phyloP scores from a whole-genome alignment of 92 coral and sea anemone species.

The Palythoa grandiflora region DNA sequence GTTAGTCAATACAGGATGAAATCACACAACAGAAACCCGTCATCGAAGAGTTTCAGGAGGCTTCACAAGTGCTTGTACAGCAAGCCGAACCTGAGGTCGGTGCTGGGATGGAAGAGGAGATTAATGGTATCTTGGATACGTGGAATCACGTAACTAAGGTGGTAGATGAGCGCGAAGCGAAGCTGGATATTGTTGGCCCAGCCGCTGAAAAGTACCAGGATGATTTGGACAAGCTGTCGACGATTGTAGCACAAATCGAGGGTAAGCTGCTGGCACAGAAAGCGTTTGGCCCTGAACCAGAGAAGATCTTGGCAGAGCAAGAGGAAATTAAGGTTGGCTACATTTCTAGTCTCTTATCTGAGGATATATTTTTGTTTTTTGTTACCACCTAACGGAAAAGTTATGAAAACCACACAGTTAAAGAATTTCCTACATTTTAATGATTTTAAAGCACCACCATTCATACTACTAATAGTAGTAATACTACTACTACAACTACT shows the following conservation, averaged over 20 bases:
- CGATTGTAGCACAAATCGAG: slow-evolving; percentile 76
- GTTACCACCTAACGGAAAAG: too few species aligned
- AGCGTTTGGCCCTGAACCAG: slow-evolving; percentile 92
- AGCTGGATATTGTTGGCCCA: slow-evolving; percentile 49
- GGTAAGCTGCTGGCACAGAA: slow-evolving; percentile 73
- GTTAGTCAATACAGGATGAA: slow-evolving; percentile 71
- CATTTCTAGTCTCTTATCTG: background rate
- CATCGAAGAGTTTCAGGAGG: slow-evolving; percentile 83
- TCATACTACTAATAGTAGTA: background rate
- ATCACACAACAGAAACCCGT: slow-evolving; percentile 76
- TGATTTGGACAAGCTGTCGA: slow-evolving; percentile 76
- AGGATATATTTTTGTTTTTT: background rate
- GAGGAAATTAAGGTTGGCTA: slow-evolving; percentile 74
- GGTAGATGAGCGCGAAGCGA: slow-evolving; percentile 72
- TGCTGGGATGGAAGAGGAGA: slow-evolving; percentile 75
- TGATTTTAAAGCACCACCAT: background rate
- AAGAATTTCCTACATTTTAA: background rate
- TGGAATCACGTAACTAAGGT: slow-evolving; percentile 80
- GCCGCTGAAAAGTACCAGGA: slow-evolving; percentile 79
- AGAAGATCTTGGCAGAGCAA: slow-evolving; percentile 70
- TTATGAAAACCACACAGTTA: background rate
- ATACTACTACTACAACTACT: background rate
- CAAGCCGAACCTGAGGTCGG: slow-evolving; percentile 80
- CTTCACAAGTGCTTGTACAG: slow-evolving; percentile 79
- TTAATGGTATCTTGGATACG: slow-evolving; percentile 51